Evolutionary conservation across 2,797 vertebrate species (phyloP).

Genomic region (Discoglossus pictus): DNA sequence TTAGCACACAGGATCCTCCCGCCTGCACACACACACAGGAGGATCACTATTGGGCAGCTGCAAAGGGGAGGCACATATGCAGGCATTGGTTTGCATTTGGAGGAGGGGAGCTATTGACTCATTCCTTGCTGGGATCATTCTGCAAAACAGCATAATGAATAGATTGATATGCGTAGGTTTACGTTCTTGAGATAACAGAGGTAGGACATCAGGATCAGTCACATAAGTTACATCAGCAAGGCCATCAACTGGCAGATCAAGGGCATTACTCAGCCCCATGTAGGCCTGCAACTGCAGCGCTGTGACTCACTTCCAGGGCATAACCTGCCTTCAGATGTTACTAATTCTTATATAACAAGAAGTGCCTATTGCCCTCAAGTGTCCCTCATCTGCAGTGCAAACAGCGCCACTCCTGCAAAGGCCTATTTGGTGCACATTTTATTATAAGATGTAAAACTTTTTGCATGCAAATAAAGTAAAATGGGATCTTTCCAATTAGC

Average conservation of each 20-base stretch:
- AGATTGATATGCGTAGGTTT: no score
- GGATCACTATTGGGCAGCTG: constrained; percentile 39
- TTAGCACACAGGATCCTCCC: no score
- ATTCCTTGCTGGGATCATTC: background rate
- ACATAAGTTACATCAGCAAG: background rate
- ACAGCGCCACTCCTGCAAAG: no score
- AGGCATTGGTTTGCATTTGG: constrained; percentile 15
- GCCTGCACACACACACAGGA: constrained; percentile 6
- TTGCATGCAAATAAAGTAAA: no score
- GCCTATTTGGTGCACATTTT: no score
- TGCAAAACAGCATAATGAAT: background rate
- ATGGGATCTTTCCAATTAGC: no score
- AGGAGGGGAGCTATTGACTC: constrained; percentile 11
- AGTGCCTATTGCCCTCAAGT: constrained; percentile 16
- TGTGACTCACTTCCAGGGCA: constrained; percentile 6
- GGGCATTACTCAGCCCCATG: background rate
- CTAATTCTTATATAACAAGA: no score
- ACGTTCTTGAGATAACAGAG: no score
- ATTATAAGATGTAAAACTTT: no score
- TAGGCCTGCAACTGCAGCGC: background rate
- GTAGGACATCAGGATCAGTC: no score
- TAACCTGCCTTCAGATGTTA: no score
- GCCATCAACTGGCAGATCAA: background rate
- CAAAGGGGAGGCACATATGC: constrained; percentile 10
- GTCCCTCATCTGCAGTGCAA: constrained; percentile 2